Evolutionary conservation across 2,797 vertebrate species (phyloP), one percentile per base, ranked within the genome.

Genomic region (Rallus crepitans): DNA sequence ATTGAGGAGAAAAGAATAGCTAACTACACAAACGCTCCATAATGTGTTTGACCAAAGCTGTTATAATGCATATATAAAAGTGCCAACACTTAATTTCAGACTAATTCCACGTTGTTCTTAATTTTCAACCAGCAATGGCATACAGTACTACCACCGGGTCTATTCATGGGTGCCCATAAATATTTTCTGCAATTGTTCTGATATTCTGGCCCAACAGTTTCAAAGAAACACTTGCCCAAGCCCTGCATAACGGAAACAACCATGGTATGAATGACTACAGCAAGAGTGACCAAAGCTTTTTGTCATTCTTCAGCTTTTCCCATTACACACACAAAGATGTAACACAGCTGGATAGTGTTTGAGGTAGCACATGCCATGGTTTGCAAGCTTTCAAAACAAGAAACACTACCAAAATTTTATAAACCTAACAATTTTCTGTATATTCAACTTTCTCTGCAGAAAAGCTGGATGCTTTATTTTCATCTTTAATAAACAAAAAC

Each of bases 231-330:
- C 14, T 91, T 66, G 20, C 16, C 28, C 40, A 50, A 71, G 18
- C 8, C 42, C 48, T 55, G 7, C 21, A 9, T 15, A 56, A 10
- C 16, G 69, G 35, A 24, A 81, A 68, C 12, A 64, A 45, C 5
- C 23, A 15, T 7, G 24, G 2, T n/a, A 70, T 31, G 33, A 75
- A 45, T 21, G 6, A 56, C 23, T 33, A 13, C 53, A 77, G 15
- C 37, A 42, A 69, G 17, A 16, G 7, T 2, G 2, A 11, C 7
- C 20, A 39, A 25, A 63, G 7, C 0, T 8, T 42, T 42, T 60
- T 56, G 6, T 33, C 37, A 5, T 28, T 53, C 50, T 83, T 81
- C 20, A 40, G 15, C 13, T 92, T 88, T 86, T 83, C 2, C 19
- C 7, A 1, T 64, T 48, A 48, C 9, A 48, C 8, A 33, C 11